Conservation (phyloP, 2,113 vertebrate species). For the Callospermophilus lateralis region DNA sequence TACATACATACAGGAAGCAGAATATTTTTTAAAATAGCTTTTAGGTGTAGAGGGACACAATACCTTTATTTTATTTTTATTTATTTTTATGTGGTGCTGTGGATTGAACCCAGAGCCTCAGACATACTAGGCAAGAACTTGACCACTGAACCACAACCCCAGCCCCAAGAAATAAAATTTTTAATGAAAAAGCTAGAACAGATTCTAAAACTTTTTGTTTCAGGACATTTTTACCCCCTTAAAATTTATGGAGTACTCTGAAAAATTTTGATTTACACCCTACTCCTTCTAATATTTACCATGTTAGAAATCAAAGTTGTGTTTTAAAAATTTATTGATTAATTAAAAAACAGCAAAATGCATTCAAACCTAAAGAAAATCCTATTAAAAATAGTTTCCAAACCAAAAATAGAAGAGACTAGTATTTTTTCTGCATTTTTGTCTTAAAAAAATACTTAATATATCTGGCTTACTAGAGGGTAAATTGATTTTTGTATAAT, state of each 20-base stretch:
- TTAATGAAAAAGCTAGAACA: neutral
- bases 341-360: neutral
- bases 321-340: neutral
- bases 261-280: neutral
- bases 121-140: too few relatives aligned
- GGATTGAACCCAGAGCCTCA: too few relatives aligned
- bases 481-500: neutral
- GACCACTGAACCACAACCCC: too few relatives aligned
- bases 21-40: neutral
- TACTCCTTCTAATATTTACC: neutral
- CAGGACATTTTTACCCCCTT: neutral
- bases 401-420: neutral
- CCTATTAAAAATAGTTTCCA: slow-evolving; percentile 3
- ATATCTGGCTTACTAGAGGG: neutral
- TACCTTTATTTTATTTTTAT: too few relatives aligned
- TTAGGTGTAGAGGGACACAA: too few relatives aligned
- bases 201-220: slow-evolving; percentile 6
- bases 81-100: too few relatives aligned
- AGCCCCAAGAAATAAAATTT: neutral
- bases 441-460: neutral
- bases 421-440: neutral
- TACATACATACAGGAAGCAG: neutral
- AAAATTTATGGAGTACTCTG: neutral
- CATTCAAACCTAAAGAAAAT: neutral
- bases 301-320: neutral